Percentiles rank a stretch among this genome's conserved stretches.
These are phyloP conservation scores for Gila robusta DNA, from an alignment of 2,797 vertebrate species.

Conservation along the genomic window DNA sequence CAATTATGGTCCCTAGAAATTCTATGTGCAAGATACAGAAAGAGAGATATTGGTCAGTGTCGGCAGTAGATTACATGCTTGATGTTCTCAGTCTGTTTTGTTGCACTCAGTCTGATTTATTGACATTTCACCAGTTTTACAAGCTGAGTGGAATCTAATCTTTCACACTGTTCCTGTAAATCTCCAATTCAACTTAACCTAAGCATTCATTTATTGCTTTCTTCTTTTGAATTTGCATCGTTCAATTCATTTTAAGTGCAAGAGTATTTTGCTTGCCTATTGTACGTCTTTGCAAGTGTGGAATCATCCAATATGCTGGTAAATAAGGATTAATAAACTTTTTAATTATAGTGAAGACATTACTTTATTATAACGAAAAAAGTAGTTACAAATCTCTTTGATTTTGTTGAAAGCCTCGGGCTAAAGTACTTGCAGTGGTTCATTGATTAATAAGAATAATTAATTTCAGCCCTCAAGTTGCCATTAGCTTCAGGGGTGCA, in stretches of 20 bases:
- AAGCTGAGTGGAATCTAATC: slow-evolving; percentile 32
- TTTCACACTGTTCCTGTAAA: slow-evolving; percentile 37
- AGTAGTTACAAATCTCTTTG: slow-evolving; percentile 39
- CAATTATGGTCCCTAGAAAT: neutral
- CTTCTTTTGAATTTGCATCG: slow-evolving; percentile 2
- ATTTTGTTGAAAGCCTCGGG: slow-evolving; percentile 1
- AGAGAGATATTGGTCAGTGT: slow-evolving; percentile 18
- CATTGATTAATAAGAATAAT: slow-evolving; percentile 53
- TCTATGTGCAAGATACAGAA: neutral
- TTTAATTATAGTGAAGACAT: slow-evolving; percentile 22
- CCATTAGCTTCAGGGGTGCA: slow-evolving; percentile 20
- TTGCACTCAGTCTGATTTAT: slow-evolving; percentile 39
- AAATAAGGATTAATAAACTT: slow-evolving; percentile 32
- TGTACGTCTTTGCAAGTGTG: neutral
- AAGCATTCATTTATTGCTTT: neutral
- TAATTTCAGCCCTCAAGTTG: slow-evolving; percentile 39
- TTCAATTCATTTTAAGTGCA: neutral
- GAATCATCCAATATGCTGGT: slow-evolving; percentile 28
- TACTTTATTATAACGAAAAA: slow-evolving; percentile 2
- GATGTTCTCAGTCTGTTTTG: slow-evolving; percentile 27
- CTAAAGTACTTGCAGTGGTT: slow-evolving; percentile 16
- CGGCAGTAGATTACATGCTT: neutral
- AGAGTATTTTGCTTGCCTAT: neutral
- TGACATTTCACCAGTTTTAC: slow-evolving; percentile 43
- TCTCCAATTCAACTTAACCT: slow-evolving; percentile 19